Evolutionary conservation across 2,888 invertebrate species (phyloP).

Genomic region (Bhutanitis thaidina): DNA sequence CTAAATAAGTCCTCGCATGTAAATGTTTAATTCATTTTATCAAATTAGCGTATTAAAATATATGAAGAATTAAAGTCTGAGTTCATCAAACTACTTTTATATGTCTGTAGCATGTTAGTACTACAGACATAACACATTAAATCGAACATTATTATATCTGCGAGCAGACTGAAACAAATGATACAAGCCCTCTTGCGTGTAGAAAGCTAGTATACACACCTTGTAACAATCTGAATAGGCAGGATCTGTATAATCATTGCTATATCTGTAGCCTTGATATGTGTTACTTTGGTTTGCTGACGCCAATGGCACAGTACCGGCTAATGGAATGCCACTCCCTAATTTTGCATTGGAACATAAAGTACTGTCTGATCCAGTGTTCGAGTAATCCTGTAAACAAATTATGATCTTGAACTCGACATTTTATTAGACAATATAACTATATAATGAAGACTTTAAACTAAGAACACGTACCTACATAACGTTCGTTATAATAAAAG

Average conservation of each 20-base stretch:
- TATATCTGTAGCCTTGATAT: slow-evolving; percentile 79
- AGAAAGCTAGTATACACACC: slow-evolving; percentile 40
- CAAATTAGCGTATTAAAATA: too few relatives aligned
- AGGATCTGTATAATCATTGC: slow-evolving; percentile 88
- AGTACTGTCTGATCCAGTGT: slow-evolving; percentile 81
- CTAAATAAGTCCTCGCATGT: too few relatives aligned
- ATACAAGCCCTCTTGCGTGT: slow-evolving; percentile 6
- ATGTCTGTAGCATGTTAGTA: too few relatives aligned
- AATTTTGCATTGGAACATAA: slow-evolving; percentile 70
- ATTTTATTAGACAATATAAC: background rate
- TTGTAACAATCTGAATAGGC: slow-evolving; percentile 88
- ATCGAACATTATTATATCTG: too few relatives aligned
- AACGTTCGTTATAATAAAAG: too few relatives aligned
- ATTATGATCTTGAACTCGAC: background rate
- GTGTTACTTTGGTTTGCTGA: slow-evolving; percentile 81
- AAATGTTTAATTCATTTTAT: too few relatives aligned
- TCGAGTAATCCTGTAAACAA: slow-evolving; percentile 76
- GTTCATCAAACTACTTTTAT: too few relatives aligned
- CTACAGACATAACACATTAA: too few relatives aligned
- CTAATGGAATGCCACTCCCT: slow-evolving; percentile 85
- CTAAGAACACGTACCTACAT: too few relatives aligned
- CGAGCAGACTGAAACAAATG: background rate
- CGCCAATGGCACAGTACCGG: slow-evolving; percentile 87
- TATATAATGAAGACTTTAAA: too few relatives aligned
- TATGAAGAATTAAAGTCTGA: too few relatives aligned